Evolutionary conservation across 2,888 invertebrate species (phyloP).

Genomic region (Eurois occulta): DNA sequence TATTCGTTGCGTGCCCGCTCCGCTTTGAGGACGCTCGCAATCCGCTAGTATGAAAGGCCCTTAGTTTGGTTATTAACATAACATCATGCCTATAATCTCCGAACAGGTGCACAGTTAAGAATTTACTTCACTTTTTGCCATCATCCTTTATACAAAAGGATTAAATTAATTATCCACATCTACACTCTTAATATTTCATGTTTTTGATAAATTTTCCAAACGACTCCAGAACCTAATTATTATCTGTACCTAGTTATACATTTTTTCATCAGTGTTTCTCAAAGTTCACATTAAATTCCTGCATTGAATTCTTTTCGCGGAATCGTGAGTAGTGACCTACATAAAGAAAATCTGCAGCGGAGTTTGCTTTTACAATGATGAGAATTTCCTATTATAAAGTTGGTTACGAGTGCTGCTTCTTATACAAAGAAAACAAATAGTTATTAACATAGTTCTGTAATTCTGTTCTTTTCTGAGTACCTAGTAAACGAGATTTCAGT

Average conservation of each 20-base stretch:
- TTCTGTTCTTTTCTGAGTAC: background rate
- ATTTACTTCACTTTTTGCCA: background rate
- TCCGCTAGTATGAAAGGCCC: no score
- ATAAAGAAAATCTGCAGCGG: conserved; percentile 21
- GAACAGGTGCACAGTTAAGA: no score
- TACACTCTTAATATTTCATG: background rate
- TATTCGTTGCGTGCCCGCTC: no score
- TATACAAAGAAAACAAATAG: conserved; percentile 11
- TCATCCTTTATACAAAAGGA: background rate
- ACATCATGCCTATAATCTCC: background rate
- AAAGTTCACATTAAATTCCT: conserved; percentile 21
- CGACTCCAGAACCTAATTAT: background rate
- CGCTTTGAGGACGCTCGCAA: no score
- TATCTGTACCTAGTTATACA: background rate
- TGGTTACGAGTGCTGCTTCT: conserved; percentile 12
- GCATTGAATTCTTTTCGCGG: conserved; percentile 13
- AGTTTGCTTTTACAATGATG: conserved; percentile 18
- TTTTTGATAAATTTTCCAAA: background rate
- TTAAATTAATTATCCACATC: background rate
- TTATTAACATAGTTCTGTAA: conserved; percentile 3
- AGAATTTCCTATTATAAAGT: conserved; percentile 39
- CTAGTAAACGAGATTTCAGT: background rate
- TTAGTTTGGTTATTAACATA: no score
- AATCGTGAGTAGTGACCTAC: conserved; percentile 32
- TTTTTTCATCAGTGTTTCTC: conserved; percentile 21